phyloP scores from a whole-genome alignment of 2,113 vertebrate genomes.

The Phainopepla nitens region DNA sequence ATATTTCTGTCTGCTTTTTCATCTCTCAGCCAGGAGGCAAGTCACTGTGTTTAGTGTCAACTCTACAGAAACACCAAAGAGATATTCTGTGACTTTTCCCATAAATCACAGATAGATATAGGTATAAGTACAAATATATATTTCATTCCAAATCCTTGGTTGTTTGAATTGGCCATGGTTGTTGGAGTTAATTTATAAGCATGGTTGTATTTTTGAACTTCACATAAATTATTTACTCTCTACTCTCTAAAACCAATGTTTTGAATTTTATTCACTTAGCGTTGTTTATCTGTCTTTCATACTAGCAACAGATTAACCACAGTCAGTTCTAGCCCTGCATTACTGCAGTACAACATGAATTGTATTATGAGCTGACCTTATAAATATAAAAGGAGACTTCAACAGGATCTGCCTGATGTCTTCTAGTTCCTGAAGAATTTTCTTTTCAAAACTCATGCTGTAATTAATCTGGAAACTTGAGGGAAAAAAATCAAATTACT shows the following conservation, averaged over 20 bases:
- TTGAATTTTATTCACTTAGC: not conserved
- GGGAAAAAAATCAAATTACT: not conserved
- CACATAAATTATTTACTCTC: constrained; percentile 33
- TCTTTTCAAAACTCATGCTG: not conserved
- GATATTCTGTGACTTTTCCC: not conserved
- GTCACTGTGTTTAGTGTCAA: not conserved
- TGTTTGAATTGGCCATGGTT: not conserved
- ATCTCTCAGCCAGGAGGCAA: not conserved
- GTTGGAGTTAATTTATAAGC: constrained; percentile 46
- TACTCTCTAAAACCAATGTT: not conserved
- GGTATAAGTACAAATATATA: not conserved
- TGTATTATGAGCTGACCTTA: not conserved
- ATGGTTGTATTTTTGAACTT: constrained; percentile 15
- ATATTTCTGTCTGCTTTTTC: not conserved
- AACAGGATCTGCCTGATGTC: not conserved
- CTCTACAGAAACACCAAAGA: not conserved
- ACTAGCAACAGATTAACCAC: not conserved
- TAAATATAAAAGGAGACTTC: not conserved
- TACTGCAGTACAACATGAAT: not conserved
- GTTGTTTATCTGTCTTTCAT: not conserved
- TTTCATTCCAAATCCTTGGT: not conserved
- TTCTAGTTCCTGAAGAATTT: not conserved
- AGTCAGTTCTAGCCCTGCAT: not conserved
- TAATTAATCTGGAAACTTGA: not conserved
- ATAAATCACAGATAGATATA: not conserved